Evolutionary conservation across 2,888 invertebrate genomes (phyloP), one percentile per base, ranked within the genome.

Genomic region (Dorcus parallelipipedus): DNA sequence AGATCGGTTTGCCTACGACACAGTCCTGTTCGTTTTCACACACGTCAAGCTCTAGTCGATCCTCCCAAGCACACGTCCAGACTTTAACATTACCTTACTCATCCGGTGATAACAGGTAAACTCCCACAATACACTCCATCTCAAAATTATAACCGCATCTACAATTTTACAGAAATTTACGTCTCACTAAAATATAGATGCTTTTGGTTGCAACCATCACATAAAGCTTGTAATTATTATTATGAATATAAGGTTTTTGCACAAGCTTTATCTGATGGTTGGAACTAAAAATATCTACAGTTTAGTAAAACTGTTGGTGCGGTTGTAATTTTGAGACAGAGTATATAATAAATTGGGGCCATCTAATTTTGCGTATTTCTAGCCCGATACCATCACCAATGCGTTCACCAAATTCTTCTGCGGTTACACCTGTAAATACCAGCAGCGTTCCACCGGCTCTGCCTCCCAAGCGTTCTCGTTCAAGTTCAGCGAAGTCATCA

Each of bases 391-490:
- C 70, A 51, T 67, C 71, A 58, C 69, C 71, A 14, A 59, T 69
- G 59, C 67, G 60, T 52, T 64, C 64, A 14, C 69, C 62, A 49
- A 67, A 54, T 58, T 57, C 49, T 9, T 42, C 52, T 38, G 52
- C 54, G 8, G 38, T 62, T 45, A 63, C 57, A 38, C 55, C 64
- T 9, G 55, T 60, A 48, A 61, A 38, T 58, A 69, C 54, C 57
- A 67, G 56, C 52, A 68, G 80, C 72, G 76, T 78, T 63, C 85
- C 86, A 45, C 85, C 85, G 26, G 85, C 86, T 51, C 75, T 86
- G 70, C 86, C 86, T 58, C 86, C 85, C 62, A 85, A 85, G 75
- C 79, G 80, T 69, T 78, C 79, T 72, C 83, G 74, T 74, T 81
- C 76, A 70, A 79, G 66, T 75, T 81, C 72, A 75, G 83, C 78